These are phyloP conservation scores for Drosophila sproati DNA, from an alignment of 1,140 invertebrate genomes.

Conservation along the genomic window DNA sequence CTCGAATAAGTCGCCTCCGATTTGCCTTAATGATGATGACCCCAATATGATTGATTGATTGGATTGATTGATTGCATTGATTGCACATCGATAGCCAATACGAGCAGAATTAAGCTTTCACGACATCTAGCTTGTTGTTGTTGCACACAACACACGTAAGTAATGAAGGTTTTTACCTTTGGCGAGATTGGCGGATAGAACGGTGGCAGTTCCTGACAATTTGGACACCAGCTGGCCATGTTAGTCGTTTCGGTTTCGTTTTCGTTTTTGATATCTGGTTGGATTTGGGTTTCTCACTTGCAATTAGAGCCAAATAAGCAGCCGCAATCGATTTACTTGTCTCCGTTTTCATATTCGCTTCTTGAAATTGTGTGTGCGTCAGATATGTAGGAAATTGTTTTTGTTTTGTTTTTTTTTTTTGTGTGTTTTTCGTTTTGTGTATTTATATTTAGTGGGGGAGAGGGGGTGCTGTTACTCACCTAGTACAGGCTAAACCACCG, in stretches of 20 bases:
- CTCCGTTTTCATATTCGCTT: conserved; percentile 71
- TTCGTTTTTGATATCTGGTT: conserved; percentile 11
- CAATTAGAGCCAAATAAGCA: conserved; percentile 48
- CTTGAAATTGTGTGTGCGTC: conserved; percentile 44
- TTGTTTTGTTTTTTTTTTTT: not conserved
- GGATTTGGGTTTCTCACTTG: conserved; percentile 24
- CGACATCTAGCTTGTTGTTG: conserved; percentile 39
- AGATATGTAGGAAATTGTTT: conserved; percentile 42
- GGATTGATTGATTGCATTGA: conserved; percentile 23
- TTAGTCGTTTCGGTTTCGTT: conserved; percentile 37
- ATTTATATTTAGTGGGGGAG: conserved; percentile 1
- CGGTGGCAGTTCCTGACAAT: conserved; percentile 77
- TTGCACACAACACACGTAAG: conserved; percentile 50
- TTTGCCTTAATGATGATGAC: conserved; percentile 19
- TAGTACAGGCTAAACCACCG: conserved; percentile 85
- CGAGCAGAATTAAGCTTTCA: conserved; percentile 35
- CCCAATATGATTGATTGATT: conserved; percentile 41
- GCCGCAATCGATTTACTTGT: conserved; percentile 39
- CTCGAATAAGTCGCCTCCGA: not conserved
- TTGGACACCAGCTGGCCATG: conserved; percentile 83
- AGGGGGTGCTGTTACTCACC: conserved; percentile 59
- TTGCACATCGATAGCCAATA: conserved; percentile 32
- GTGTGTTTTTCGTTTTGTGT: not conserved
- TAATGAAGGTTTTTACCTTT: conserved; percentile 75
- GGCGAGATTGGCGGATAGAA: conserved; percentile 73